Evolutionary conservation across 2,797 vertebrate species (phyloP), one percentile per base, ranked within the genome.

Genomic region (Gorsachius magnificus): DNA sequence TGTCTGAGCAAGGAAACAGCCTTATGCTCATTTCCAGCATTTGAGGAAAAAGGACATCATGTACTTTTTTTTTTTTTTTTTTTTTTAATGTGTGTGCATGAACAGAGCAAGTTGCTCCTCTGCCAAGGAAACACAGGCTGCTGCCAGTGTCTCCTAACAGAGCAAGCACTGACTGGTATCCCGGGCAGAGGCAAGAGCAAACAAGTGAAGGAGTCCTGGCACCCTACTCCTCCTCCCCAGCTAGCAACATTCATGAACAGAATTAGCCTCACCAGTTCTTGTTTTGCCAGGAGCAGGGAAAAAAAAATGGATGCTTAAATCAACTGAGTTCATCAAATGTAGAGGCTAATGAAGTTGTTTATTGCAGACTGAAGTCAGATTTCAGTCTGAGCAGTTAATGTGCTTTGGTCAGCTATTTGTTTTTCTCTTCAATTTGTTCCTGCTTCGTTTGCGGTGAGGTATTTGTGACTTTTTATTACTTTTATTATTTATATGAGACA

Each of bases 381-480:
- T 92, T 74, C 48, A 64, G 61, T 51, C 50, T 4, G 18, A 90
- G 68, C 83, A 19, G 46, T 93, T 92, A 75, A 81, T 16, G 78
- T 79, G 79, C 82, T 93, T 70, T 54, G 33, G 75, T 96, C 85
- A 95, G 90, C 68, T 84, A 56, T 71, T 96, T 96, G 85, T 87
- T 96, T 95, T 95, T 95, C 79, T 94, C 91, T 63, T 83, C 51
- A 76, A 57, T 88, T 96, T 95, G 78, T 86, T 93, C 77, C 83
- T 0, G 29, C 92, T 95, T 94, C 16, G 8, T 91, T 96, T 96
- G 87, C 1, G 2, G 87, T 70, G 85, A 96, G 92, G 81, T 76
- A 95, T 96, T 95, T 96, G 79, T 87, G 76, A 53, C 89, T 90
- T 91, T 90, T 96, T 92, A 89, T 91, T 94, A 93, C 83, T 96